Percentiles rank a stretch among this genome's conserved stretches.
These are phyloP conservation scores for Triplophysa dalaica DNA, from an alignment of 2,113 vertebrate species.

Conservation along the genomic window DNA sequence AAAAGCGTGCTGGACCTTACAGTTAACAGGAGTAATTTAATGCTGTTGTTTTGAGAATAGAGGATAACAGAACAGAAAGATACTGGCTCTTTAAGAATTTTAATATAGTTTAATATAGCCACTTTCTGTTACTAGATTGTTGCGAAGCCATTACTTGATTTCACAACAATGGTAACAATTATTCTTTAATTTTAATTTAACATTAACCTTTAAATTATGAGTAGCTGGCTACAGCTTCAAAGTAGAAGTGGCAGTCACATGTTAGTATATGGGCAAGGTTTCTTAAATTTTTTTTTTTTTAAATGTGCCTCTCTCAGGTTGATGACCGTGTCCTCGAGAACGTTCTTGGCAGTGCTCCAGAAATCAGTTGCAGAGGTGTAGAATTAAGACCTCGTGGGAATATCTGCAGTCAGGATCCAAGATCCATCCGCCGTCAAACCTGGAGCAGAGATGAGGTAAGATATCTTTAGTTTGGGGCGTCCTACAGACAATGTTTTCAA, in stretches of 20 bases:
- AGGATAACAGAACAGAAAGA: neutral
- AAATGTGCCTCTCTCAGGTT: slow-evolving; percentile 67
- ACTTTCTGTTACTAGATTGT: no score
- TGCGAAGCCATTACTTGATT: no score
- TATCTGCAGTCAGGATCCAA: slow-evolving; percentile 77
- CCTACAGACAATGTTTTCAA: neutral
- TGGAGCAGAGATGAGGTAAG: slow-evolving; percentile 95
- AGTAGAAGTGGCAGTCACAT: neutral
- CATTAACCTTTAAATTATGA: no score
- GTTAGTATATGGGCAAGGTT: neutral
- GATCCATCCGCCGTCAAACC: slow-evolving; percentile 88
- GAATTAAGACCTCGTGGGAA: slow-evolving; percentile 75
- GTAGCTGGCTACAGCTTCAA: no score
- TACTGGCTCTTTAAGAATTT: no score
- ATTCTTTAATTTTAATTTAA: no score
- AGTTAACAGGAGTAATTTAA: neutral
- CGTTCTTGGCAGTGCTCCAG: slow-evolving; percentile 79
- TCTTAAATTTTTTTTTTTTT: neutral
- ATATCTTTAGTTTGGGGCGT: neutral
- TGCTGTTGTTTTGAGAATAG: neutral
- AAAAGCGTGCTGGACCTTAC: neutral
- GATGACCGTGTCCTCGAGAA: slow-evolving; percentile 90
- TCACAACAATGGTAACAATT: no score
- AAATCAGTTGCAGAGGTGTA: slow-evolving; percentile 76
- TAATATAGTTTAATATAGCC: no score